These are phyloP conservation scores for Eupithecia insigniata DNA, from an alignment of 2,888 invertebrate genomes.

Conservation along the genomic window DNA sequence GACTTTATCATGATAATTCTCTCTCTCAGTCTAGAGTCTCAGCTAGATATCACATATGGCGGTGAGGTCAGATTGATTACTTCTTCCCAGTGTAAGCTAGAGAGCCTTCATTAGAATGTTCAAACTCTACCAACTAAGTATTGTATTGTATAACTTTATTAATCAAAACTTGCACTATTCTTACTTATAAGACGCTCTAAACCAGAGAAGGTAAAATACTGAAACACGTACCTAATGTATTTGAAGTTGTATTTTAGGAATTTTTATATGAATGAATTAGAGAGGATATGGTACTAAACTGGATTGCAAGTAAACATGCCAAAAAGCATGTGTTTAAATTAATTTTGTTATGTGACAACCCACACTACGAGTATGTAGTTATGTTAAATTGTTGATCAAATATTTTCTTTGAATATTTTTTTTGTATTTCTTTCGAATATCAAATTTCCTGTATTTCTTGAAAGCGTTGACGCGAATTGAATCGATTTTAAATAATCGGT, in stretches of 20 bases:
- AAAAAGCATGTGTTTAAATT: neutral
- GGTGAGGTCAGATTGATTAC: neutral
- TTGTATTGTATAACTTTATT: too few species aligned
- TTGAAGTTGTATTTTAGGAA: neutral
- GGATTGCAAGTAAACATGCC: neutral
- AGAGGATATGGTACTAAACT: neutral
- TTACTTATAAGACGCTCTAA: too few species aligned
- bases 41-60: too few species aligned
- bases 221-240: neutral
- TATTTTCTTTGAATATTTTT: slow-evolving; percentile 17
- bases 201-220: too few species aligned
- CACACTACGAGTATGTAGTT: too few species aligned
- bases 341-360: slow-evolving; percentile 3
- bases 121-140: slow-evolving; percentile 1
- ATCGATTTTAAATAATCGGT: neutral
- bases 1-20: neutral
- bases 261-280: neutral
- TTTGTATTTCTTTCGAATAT: slow-evolving; percentile 27
- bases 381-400: slow-evolving; percentile 27
- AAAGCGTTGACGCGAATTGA: slow-evolving; percentile 22
- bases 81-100: neutral
- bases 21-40: too few species aligned
- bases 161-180: too few species aligned
- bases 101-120: neutral
- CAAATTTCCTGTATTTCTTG: slow-evolving; percentile 21